Evolutionary conservation across 1,140 invertebrate species (phyloP).

Genomic region (Macrostomum lignano): DNA sequence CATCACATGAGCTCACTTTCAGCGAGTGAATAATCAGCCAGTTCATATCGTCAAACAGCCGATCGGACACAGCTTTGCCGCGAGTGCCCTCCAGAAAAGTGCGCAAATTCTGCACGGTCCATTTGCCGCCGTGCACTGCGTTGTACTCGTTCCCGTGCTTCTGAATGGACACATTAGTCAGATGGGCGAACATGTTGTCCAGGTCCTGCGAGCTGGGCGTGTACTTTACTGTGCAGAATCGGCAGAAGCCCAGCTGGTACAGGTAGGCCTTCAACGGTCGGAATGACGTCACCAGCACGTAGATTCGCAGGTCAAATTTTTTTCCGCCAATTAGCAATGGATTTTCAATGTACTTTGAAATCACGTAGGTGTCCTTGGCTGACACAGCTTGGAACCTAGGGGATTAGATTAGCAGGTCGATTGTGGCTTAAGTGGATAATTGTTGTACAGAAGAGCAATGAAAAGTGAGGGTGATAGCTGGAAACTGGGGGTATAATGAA

Average conservation of each 20-base stretch:
- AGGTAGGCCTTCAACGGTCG: constrained; percentile 41
- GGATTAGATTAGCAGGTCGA: too few species aligned
- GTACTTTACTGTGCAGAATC: constrained; percentile 52
- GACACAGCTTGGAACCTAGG: not conserved
- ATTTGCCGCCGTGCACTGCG: constrained; percentile 66
- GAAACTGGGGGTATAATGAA: too few species aligned
- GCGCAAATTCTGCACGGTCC: constrained; percentile 61
- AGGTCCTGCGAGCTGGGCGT: constrained; percentile 34
- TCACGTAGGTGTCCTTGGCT: constrained; percentile 27
- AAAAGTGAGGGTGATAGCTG: too few species aligned
- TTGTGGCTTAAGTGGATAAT: too few species aligned
- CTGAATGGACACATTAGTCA: constrained; percentile 60
- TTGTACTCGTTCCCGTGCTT: constrained; percentile 78
- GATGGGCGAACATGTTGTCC: constrained; percentile 56
- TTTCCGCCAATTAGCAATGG: constrained; percentile 70
- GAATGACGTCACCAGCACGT: constrained; percentile 73
- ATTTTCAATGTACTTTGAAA: constrained; percentile 69
- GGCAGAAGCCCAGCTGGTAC: constrained; percentile 42
- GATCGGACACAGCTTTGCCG: constrained; percentile 39
- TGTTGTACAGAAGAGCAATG: too few species aligned
- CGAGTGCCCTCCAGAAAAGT: constrained; percentile 62
- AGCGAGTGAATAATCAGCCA: constrained; percentile 53
- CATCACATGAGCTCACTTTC: too few species aligned
- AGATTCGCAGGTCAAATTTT: constrained; percentile 76
- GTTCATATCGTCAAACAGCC: constrained; percentile 33